phyloP scores from a whole-genome alignment of 2,888 invertebrate genomes.

The Nemotelus pantherinus region DNA sequence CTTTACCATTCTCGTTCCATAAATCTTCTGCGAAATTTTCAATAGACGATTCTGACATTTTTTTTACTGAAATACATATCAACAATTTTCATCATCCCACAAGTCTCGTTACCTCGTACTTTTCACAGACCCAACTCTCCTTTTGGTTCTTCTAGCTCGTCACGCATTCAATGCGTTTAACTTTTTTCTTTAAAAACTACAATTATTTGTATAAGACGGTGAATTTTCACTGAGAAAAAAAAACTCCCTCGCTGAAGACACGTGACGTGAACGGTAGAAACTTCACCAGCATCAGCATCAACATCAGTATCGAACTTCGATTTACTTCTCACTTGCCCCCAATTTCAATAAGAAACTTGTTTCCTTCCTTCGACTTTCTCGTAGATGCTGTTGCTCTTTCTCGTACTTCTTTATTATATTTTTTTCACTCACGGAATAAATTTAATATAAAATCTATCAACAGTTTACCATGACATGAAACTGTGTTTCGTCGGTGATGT shows the following conservation, averaged over 20 bases:
- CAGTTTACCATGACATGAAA: conserved; percentile 40
- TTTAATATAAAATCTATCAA: conserved; percentile 45
- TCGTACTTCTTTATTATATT: too few species aligned
- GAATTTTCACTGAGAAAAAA: too few species aligned
- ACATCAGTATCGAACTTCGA: neutral
- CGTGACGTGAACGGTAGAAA: too few species aligned
- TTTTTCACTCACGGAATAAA: conserved; percentile 7
- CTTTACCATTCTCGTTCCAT: too few species aligned
- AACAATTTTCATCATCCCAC: neutral
- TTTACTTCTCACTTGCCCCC: neutral
- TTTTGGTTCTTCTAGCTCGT: too few species aligned
- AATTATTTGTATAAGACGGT: neutral
- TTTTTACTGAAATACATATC: conserved; percentile 12
- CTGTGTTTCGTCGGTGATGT: neutral
- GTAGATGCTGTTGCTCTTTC: too few species aligned
- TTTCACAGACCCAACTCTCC: neutral
- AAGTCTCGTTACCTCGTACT: neutral
- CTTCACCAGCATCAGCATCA: neutral
- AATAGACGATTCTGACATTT: conserved; percentile 20
- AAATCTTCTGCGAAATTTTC: neutral
- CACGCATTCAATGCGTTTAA: too few species aligned
- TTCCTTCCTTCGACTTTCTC: conserved; percentile 3
- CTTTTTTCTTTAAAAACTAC: neutral
- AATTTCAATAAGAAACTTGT: conserved; percentile 41
- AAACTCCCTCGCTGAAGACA: too few species aligned